These are phyloP conservation scores for Nannobrachium achirus DNA, from an alignment of 2,113 vertebrate species.

Conservation along the genomic window DNA sequence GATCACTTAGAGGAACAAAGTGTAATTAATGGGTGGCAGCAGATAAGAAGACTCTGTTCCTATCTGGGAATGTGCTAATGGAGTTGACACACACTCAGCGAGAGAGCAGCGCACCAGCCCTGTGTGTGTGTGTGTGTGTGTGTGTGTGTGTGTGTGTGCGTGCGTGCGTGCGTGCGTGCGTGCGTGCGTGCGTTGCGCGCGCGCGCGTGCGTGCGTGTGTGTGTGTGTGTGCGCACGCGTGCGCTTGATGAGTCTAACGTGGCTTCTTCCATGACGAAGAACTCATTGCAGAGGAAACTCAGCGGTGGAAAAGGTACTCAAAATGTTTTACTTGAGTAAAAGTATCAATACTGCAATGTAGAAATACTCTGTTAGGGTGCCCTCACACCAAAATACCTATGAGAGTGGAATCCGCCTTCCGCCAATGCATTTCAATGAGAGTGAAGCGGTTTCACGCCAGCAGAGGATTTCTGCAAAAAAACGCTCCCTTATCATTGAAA, in stretches of 20 bases:
- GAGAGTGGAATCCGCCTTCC: no score
- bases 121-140: constrained; percentile 37
- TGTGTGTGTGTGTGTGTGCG: constrained; percentile 39
- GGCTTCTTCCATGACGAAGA: constrained; percentile 55
- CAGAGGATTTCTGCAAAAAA: no score
- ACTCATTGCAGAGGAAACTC: constrained; percentile 12
- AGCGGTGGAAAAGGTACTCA: no score
- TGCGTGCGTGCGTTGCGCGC: constrained; percentile 3
- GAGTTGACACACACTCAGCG: constrained; percentile 81
- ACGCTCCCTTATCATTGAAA: no score
- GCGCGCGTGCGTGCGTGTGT: constrained; percentile 10
- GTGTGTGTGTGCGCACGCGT: no score
- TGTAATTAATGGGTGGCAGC: constrained; percentile 85
- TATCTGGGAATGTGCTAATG: constrained; percentile 87
- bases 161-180: constrained; percentile 1
- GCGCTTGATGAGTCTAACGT: no score
- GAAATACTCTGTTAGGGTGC: no score
- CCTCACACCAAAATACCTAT: no score
- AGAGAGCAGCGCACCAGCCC: constrained; percentile 67
- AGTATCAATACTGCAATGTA: no score
- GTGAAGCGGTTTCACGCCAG: no score
- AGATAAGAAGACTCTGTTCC: constrained; percentile 81
- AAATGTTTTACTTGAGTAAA: no score
- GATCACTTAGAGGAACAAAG: constrained; percentile 88
- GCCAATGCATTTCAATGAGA: no score